Evolutionary conservation across 1,140 invertebrate species (phyloP).

Genomic region (Rhopalosiphum padi): DNA sequence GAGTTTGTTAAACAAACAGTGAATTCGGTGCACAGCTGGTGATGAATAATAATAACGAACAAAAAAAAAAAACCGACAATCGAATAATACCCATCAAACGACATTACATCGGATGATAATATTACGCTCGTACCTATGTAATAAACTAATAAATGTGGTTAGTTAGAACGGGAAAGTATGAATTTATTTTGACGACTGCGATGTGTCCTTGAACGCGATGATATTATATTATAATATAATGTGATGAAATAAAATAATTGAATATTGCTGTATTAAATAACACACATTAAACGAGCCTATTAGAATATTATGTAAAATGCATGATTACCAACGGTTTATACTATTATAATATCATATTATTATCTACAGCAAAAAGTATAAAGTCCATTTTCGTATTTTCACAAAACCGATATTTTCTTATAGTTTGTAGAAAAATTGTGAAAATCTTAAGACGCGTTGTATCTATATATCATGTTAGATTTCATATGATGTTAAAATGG

Average conservation of each 20-base stretch:
- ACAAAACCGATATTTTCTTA: not conserved
- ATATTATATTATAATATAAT: not conserved
- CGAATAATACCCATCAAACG: not conserved
- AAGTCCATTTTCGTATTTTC: not conserved
- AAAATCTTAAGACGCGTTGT: too few relatives aligned
- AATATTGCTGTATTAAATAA: not conserved
- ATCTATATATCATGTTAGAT: too few relatives aligned
- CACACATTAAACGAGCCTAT: not conserved
- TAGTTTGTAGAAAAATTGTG: too few relatives aligned
- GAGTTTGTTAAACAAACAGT: not conserved
- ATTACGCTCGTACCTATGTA: not conserved
- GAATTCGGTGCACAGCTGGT: not conserved
- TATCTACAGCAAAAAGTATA: too few relatives aligned
- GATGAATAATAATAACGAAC: not conserved
- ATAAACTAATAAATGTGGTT: slow-evolving; percentile 3
- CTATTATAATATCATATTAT: not conserved
- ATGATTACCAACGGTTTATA: not conserved
- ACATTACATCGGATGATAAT: not conserved
- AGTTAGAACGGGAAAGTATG: not conserved
- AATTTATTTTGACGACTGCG: not conserved
- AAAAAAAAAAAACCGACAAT: not conserved
- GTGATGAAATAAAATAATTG: not conserved
- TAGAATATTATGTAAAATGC: not conserved
- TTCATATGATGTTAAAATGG: too few relatives aligned
- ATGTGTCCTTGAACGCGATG: not conserved